Conservation (phyloP, 2,888 invertebrate species). For the Ophonus ardosiacus region DNA sequence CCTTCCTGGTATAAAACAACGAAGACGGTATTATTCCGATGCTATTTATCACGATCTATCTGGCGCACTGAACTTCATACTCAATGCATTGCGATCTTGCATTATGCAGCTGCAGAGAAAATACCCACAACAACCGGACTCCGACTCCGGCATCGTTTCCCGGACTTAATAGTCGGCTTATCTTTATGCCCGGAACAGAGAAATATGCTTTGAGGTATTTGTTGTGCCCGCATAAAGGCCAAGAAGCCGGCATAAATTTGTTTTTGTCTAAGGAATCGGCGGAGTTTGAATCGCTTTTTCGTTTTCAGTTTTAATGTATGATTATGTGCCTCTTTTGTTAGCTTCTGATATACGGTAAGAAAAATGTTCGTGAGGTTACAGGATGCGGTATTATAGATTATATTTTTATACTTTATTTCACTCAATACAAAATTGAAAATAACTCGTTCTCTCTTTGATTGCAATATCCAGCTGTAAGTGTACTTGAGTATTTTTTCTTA, state of each 20-base stretch:
- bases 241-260: slow-evolving; percentile 39
- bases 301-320: slow-evolving; percentile 42
- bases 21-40: slow-evolving; percentile 33
- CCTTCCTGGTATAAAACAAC: slow-evolving; percentile 31
- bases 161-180: slow-evolving; percentile 54
- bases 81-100: slow-evolving; percentile 41
- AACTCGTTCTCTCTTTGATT: too few species aligned
- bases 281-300: not conserved
- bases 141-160: slow-evolving; percentile 38
- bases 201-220: slow-evolving; percentile 54
- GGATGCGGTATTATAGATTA: too few species aligned
- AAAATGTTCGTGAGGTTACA: not conserved
- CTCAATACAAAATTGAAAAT: not conserved
- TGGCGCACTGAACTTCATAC: slow-evolving; percentile 32
- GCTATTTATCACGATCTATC: slow-evolving; percentile 50
- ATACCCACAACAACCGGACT: slow-evolving; percentile 35
- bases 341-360: slow-evolving; percentile 3
- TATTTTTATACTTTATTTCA: not conserved
- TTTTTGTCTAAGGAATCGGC: slow-evolving; percentile 16
- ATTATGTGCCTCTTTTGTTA: slow-evolving; percentile 38
- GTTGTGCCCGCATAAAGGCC: slow-evolving; percentile 51
- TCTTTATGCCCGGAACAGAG: slow-evolving; percentile 49
- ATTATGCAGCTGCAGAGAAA: slow-evolving; percentile 19
- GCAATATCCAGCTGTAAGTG: too few species aligned
- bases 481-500: too few species aligned